Evolutionary conservation across 2,797 vertebrate genomes (phyloP).

Genomic region (Bradypodion pumilum): DNA sequence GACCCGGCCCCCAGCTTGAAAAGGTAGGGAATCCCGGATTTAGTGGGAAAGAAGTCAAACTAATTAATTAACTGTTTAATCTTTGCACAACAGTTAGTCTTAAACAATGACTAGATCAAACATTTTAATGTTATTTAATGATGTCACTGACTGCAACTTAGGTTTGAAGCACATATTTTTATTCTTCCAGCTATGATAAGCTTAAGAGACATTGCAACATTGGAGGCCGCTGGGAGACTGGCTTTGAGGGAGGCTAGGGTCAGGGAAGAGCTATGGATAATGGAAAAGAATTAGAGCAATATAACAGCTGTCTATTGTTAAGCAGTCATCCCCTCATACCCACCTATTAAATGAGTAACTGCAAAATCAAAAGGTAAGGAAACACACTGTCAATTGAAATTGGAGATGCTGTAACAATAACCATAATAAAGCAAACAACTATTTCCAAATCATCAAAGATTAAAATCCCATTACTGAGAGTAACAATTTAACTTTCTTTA

Average conservation of each 20-base stretch:
- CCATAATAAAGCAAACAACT: neutral
- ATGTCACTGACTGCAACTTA: neutral
- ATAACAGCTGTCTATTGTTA: neutral
- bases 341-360: slow-evolving; percentile 36
- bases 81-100: no score
- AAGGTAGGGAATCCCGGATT: no score
- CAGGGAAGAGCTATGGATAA: slow-evolving; percentile 4
- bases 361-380: slow-evolving; percentile 22
- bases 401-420: neutral
- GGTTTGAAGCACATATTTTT: neutral
- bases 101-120: neutral
- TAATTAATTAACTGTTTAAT: neutral
- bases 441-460: neutral
- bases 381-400: neutral
- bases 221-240: neutral
- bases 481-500: neutral
- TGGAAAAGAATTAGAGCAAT: neutral
- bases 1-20: no score
- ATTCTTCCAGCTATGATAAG: neutral
- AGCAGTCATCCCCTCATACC: neutral
- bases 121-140: neutral
- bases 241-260: neutral
- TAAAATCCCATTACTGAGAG: neutral
- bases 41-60: neutral
- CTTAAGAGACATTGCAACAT: neutral